Percentiles rank a stretch among this genome's conserved stretches.
phyloP scores from a whole-genome alignment of 2,797 vertebrate genomes.

The Apodemus agrarius region DNA sequence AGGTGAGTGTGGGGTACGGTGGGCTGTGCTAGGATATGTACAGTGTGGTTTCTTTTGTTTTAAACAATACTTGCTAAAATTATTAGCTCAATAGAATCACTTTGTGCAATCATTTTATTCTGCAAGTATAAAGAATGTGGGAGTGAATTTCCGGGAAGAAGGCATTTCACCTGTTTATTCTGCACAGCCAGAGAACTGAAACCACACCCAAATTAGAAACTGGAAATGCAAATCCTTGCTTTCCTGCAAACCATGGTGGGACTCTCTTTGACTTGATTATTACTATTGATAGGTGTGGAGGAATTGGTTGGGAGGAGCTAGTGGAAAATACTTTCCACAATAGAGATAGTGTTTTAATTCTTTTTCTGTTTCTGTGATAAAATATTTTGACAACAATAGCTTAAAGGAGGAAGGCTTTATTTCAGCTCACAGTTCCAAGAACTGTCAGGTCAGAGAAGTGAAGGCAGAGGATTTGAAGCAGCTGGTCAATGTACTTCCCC shows the following conservation, averaged over 20 bases:
- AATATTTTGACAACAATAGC: background rate
- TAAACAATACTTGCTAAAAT: conserved; percentile 23
- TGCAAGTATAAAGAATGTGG: background rate
- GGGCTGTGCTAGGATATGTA: background rate
- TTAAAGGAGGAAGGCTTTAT: background rate
- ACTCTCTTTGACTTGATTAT: background rate
- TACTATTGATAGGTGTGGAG: background rate
- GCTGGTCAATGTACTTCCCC: too few species aligned
- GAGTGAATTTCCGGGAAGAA: conserved; percentile 3
- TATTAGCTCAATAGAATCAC: background rate
- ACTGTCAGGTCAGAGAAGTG: background rate
- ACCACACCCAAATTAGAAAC: background rate
- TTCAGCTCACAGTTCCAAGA: background rate
- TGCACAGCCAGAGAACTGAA: background rate
- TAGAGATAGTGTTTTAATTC: background rate
- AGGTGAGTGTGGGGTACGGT: too few species aligned
- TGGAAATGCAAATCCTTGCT: background rate
- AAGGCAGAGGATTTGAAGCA: background rate
- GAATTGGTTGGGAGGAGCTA: background rate
- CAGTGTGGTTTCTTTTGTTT: conserved; percentile 16
- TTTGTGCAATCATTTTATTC: background rate
- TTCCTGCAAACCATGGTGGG: background rate
- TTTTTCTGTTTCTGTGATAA: background rate
- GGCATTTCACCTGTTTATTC: conserved; percentile 39
- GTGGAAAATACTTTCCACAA: background rate